Conservation (phyloP, 1,140 invertebrate species). For the Augochlora pura region DNA sequence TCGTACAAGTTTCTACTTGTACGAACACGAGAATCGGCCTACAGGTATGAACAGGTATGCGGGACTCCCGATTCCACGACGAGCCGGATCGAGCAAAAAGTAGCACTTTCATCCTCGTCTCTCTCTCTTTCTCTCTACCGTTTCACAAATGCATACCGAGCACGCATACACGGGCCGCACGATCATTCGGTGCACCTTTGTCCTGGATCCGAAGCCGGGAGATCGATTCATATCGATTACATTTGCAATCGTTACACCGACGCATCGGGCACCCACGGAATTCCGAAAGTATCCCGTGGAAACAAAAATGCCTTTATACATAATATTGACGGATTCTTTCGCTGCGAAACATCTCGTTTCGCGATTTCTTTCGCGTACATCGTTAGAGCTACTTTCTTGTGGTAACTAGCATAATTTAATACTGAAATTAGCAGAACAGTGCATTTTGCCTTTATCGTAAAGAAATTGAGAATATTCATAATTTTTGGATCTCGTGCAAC, state of each 20-base stretch:
- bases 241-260: slow-evolving; percentile 30
- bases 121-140: neutral
- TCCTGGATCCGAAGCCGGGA: slow-evolving; percentile 38
- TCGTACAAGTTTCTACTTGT: slow-evolving; percentile 5
- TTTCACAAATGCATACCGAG: neutral
- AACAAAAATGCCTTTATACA: neutral
- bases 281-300: neutral
- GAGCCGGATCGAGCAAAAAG: slow-evolving; percentile 26
- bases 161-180: slow-evolving; percentile 2
- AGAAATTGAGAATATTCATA: too few relatives aligned
- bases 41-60: slow-evolving; percentile 63
- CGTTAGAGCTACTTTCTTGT: too few relatives aligned
- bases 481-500: too few relatives aligned
- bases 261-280: neutral
- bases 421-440: too few relatives aligned
- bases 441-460: too few relatives aligned
- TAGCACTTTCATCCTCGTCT: slow-evolving; percentile 4
- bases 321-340: neutral
- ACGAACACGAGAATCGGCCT: slow-evolving; percentile 18
- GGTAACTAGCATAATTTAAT: too few relatives aligned
- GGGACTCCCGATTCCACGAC: slow-evolving; percentile 17
- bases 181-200: slow-evolving; percentile 48
- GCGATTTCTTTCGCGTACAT: too few relatives aligned
- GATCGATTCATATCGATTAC: slow-evolving; percentile 48
- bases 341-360: too few relatives aligned